phyloP scores from a whole-genome alignment of 2,113 vertebrate species.

The Sakesphorus luctuosus region DNA sequence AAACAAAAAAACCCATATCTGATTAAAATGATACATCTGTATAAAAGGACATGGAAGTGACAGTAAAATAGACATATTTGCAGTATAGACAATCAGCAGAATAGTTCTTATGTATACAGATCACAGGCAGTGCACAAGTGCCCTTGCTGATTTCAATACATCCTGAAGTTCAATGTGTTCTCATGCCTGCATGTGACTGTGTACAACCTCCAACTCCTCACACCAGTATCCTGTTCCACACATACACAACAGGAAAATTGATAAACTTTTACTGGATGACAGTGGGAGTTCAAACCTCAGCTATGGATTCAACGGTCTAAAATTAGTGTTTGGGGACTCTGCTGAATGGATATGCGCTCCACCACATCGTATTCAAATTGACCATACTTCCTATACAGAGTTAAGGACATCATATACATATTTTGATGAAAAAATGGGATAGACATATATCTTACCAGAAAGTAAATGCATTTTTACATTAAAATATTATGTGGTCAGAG shows the following conservation, averaged over 20 bases:
- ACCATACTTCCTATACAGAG: background rate
- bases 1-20: rapidly evolving
- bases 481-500: background rate
- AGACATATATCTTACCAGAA: background rate
- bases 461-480: background rate
- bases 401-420: background rate
- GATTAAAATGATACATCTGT: background rate
- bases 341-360: background rate
- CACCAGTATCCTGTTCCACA: background rate
- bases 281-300: background rate
- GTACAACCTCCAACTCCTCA: background rate
- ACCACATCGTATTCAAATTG: background rate
- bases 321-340: background rate
- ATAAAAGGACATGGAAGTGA: background rate
- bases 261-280: background rate
- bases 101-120: background rate
- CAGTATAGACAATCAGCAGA: background rate
- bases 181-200: background rate
- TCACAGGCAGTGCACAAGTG: background rate
- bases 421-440: background rate
- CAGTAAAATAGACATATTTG: background rate
- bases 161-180: background rate
- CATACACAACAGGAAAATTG: background rate
- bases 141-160: background rate
- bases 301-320: background rate